Evolutionary conservation across 2,797 vertebrate species (phyloP).

Genomic region (Myotis findleyi): DNA sequence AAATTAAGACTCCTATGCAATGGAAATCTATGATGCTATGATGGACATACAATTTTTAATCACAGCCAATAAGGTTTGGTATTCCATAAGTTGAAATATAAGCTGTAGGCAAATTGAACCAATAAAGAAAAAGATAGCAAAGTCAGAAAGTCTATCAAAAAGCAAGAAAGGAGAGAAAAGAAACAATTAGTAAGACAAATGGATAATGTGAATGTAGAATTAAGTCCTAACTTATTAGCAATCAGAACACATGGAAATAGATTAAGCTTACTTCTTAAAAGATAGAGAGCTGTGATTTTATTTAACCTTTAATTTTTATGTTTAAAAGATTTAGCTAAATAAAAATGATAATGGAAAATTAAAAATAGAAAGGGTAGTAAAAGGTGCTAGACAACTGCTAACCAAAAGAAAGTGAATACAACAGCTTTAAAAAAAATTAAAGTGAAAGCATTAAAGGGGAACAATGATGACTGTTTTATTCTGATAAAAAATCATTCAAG

Average conservation of each 20-base stretch:
- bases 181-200: neutral
- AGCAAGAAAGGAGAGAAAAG: conserved; percentile 6
- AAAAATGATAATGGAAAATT: neutral
- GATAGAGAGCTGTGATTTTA: neutral
- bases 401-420: neutral
- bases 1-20: neutral
- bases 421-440: neutral
- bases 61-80: neutral
- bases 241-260: neutral
- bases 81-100: neutral
- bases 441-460: neutral
- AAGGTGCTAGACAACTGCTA: neutral
- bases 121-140: neutral
- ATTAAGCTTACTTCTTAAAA: conserved; percentile 28
- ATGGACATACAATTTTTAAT: conserved; percentile 17
- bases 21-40: neutral
- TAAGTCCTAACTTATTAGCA: neutral
- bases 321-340: neutral
- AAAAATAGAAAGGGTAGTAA: neutral
- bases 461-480: neutral
- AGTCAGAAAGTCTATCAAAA: conserved; percentile 14
- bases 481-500: neutral
- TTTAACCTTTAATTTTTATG: neutral
- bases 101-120: neutral
- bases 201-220: neutral